A percentile compares a stretch with the other conserved stretches of the same genome.
phyloP scores from a whole-genome alignment of 2,888 invertebrate genomes.

The Acholoe squamosa region DNA sequence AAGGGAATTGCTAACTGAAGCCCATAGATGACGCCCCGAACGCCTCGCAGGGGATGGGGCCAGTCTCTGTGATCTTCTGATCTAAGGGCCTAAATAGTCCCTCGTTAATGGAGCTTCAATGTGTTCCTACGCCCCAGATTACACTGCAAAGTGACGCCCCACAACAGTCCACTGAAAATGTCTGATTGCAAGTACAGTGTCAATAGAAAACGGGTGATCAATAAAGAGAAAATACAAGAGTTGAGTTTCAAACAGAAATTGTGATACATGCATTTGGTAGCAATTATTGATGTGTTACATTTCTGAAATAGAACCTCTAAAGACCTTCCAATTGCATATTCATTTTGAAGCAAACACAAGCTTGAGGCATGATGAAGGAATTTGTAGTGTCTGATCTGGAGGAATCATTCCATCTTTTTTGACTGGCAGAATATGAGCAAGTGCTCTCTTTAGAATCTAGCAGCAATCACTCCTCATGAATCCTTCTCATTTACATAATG shows the following conservation, averaged over 20 bases:
- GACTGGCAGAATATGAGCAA: not conserved
- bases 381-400: not conserved
- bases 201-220: not conserved
- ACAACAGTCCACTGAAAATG: not conserved
- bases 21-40: not conserved
- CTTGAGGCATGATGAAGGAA: not conserved
- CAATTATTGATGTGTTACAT: not conserved
- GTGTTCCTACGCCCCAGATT: constrained; percentile 20
- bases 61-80: constrained; percentile 3
- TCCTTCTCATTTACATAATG: constrained; percentile 27
- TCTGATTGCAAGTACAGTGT: not conserved
- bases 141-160: constrained; percentile 31
- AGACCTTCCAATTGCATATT: constrained; percentile 3
- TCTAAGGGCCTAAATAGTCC: constrained; percentile 7
- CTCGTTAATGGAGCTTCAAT: constrained; percentile 35
- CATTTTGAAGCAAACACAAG: not conserved
- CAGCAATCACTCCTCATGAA: not conserved
- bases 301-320: not conserved
- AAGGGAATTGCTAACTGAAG: constrained; percentile 18
- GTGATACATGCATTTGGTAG: not conserved
- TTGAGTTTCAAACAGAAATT: not conserved
- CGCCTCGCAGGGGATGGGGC: not conserved
- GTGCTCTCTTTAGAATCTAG: not conserved
- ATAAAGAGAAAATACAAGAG: not conserved
- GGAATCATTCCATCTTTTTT: not conserved